phyloP scores from a whole-genome alignment of 2,113 vertebrate species.

The Phyllopteryx taeniolatus region DNA sequence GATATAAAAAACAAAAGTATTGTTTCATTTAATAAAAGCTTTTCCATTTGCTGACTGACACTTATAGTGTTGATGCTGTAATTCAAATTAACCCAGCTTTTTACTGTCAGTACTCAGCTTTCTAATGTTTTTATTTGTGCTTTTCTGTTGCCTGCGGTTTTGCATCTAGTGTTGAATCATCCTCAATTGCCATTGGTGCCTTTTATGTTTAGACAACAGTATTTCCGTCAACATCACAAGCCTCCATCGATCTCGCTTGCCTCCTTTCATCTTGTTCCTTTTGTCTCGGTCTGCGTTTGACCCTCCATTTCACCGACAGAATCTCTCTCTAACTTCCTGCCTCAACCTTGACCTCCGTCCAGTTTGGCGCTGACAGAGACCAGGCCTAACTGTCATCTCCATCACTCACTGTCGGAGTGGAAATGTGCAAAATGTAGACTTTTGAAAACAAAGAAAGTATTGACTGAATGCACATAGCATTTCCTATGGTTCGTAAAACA shows the following conservation, averaged over 20 bases:
- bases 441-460: not conserved
- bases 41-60: constrained; percentile 6
- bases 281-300: constrained; percentile 45
- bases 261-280: constrained; percentile 51
- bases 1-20: not conserved
- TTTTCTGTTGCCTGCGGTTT: not conserved
- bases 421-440: constrained; percentile 11
- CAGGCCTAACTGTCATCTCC: constrained; percentile 54
- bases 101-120: not conserved
- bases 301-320: constrained; percentile 51
- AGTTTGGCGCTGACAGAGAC: constrained; percentile 55
- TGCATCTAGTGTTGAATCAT: constrained; percentile 8
- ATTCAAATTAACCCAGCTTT: not conserved
- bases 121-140: not conserved
- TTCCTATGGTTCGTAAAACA: not conserved
- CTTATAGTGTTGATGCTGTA: not conserved
- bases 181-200: not conserved
- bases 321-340: constrained; percentile 55
- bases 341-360: constrained; percentile 54
- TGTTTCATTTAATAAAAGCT: not conserved
- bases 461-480: not conserved
- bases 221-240: constrained; percentile 17
- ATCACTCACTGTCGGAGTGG: constrained; percentile 19
- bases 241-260: constrained; percentile 46
- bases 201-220: constrained; percentile 25